phyloP scores from a whole-genome alignment of 2,113 vertebrate species.

The Ahaetulla prasina region DNA sequence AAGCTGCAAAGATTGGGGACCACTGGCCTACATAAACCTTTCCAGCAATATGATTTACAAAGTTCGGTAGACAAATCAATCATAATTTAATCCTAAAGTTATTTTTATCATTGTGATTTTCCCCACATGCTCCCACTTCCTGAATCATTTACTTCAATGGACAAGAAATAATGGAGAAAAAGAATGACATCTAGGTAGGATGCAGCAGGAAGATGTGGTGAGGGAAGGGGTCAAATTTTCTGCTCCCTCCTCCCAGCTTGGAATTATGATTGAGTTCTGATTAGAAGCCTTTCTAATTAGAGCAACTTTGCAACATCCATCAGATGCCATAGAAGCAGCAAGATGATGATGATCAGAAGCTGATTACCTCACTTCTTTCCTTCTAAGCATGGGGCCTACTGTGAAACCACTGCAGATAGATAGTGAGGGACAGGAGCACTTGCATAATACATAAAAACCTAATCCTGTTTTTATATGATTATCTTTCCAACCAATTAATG shows the following conservation, averaged over 20 bases:
- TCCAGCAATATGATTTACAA: not conserved
- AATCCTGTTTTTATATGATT: not conserved
- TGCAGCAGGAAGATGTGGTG: not conserved
- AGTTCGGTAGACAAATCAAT: not conserved
- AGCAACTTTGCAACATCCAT: not conserved
- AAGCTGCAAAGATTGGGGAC: too few species aligned
- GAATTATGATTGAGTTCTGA: not conserved
- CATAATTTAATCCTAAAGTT: not conserved
- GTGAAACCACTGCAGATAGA: not conserved
- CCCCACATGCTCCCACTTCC: not conserved
- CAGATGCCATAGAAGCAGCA: not conserved
- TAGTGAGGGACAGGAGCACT: too few species aligned
- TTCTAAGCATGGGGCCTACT: not conserved
- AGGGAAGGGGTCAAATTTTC: not conserved
- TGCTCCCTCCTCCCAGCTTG: not conserved
- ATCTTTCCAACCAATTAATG: not conserved
- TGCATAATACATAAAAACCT: not conserved
- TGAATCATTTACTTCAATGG: not conserved
- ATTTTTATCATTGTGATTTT: not conserved
- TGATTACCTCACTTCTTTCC: not conserved
- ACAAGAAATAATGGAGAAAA: not conserved
- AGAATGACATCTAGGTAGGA: not conserved
- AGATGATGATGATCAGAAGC: not conserved
- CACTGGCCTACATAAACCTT: too few species aligned
- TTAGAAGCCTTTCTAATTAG: not conserved